Base-by-base conservation (phyloP, 2,113 vertebrate genomes). In the Hystrix brachyura region DNA sequence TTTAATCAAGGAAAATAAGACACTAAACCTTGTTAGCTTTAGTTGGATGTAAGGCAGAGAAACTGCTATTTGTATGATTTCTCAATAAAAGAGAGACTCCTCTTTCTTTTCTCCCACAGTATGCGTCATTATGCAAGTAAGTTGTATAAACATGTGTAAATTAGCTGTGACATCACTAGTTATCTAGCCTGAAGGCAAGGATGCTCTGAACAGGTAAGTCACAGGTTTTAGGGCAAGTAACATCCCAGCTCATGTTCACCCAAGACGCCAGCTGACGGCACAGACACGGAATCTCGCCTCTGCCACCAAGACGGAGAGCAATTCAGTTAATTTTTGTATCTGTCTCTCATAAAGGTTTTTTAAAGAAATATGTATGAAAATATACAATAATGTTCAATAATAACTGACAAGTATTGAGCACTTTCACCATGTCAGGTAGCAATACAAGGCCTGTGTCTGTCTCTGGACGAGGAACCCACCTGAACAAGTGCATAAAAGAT, bases 401-500 rank as follows among this genome's bases (percentile, higher is more conserved):
- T 87, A 74, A 87, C n/a, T 59, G 46, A 38, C 25, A 69, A 3
- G 60, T 69, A 32, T 1, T 78, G 14, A 76, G 65, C 38, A 80
- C 18, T 46, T 87, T 80, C 32, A 12, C 74, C 4, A 5, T 15
- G 13, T 38, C 13, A 46, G 27, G 34, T 51, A 65, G 43, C 86
- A 83, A 96, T 17, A 14, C 18, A 67, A 46, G 29, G 21, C 21
- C n/a, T 23, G 12, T 8, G 59, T 64, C 14, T 43, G 34, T 69
- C 92, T n/a, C 87, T 90, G 15, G 91, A 93, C 69, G 2, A 93
- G 95, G 97, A 93, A 90, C 98, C 65, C 97, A 99, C 99, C 99
- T 99, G 99, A 87, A 99, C 99, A 15, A 99, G 99, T 51, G 99
- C 99, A 78, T 99, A 99, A 98, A 99, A 99, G 98, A 99, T 99